Percentiles rank a stretch among this genome's conserved stretches.
These are phyloP conservation scores for Callospermophilus lateralis DNA, from an alignment of 2,113 vertebrate species.

Conservation along the genomic window DNA sequence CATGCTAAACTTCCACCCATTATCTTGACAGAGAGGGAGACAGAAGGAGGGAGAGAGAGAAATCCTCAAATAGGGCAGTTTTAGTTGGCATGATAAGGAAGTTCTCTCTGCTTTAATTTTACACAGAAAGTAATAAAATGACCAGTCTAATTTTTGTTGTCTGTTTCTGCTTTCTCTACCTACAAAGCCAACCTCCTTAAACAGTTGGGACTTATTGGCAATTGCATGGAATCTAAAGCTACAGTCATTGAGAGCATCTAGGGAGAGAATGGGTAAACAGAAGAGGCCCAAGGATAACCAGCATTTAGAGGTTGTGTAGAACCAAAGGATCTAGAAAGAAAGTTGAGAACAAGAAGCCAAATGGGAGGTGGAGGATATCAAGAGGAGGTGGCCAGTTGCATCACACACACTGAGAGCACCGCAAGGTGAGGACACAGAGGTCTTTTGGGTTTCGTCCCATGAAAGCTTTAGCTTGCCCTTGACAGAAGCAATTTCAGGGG, in stretches of 20 bases:
- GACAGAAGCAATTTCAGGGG: not conserved
- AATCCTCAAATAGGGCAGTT: not conserved
- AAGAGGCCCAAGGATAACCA: not conserved
- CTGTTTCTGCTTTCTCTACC: not conserved
- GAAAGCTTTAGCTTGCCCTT: not conserved
- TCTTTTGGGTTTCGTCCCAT: too few relatives aligned
- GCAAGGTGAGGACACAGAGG: not conserved
- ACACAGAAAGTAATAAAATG: not conserved
- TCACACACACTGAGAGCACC: not conserved
- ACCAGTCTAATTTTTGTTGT: not conserved
- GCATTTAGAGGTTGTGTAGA: not conserved
- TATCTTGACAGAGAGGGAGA: not conserved
- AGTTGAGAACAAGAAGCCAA: not conserved
- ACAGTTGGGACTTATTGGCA: not conserved
- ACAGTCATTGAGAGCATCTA: not conserved
- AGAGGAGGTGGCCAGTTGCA: not conserved
- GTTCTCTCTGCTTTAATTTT: not conserved
- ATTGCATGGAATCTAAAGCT: not conserved
- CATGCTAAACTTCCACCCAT: not conserved
- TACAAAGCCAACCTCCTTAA: not conserved
- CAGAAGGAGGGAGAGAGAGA: not conserved
- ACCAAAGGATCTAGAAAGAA: not conserved
- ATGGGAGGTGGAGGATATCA: not conserved
- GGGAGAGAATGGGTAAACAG: not conserved
- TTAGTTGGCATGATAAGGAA: not conserved